Evolutionary conservation across 2,797 vertebrate species (phyloP).

Genomic region (Alca torda): DNA sequence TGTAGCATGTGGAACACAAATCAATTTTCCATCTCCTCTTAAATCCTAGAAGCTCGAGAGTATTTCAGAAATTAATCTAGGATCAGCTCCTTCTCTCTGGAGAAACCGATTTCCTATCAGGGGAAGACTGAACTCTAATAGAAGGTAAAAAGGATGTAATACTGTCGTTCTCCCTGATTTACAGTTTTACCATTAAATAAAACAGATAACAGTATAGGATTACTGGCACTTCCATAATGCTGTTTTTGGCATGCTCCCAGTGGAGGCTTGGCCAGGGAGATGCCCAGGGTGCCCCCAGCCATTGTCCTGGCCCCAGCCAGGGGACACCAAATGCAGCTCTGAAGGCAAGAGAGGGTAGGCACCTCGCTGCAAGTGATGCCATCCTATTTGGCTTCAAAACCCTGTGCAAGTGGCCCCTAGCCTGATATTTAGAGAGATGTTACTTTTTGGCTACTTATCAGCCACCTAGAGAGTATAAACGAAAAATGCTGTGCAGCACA

Average conservation of each 20-base stretch:
- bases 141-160: conserved; percentile 13
- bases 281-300: background rate
- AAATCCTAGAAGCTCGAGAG: conserved; percentile 9
- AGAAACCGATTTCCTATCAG: conserved; percentile 1
- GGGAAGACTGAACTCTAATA: background rate
- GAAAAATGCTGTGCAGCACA: background rate
- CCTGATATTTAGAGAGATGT: background rate
- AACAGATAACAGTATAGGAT: background rate
- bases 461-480: too few species aligned
- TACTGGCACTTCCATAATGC: background rate
- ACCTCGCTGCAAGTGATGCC: background rate
- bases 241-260: background rate
- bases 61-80: conserved; percentile 31
- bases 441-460: background rate
- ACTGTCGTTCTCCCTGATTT: background rate
- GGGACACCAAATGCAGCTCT: background rate
- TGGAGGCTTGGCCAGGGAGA: background rate
- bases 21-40: conserved; percentile 20
- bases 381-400: background rate
- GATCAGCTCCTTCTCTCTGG: background rate
- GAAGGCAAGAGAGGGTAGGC: background rate
- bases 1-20: background rate
- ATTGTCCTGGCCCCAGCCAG: background rate
- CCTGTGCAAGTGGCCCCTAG: background rate
- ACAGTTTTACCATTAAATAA: background rate